Base-by-base conservation (phyloP, 23 tunicate species). In the Trididemnum miniatum region DNA sequence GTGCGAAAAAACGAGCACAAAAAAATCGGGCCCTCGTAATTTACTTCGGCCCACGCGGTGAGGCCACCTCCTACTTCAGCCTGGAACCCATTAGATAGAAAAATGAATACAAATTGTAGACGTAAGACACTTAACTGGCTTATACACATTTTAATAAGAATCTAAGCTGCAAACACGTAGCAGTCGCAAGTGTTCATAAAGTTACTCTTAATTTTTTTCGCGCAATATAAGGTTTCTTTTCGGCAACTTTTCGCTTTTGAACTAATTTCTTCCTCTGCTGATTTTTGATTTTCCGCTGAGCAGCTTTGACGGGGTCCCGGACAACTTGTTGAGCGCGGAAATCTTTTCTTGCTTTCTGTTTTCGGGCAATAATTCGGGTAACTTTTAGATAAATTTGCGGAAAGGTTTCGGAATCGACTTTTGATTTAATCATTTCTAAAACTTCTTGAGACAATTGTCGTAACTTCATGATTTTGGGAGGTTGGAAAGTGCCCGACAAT, bases 251-350 rank as follows among this genome's bases (percentile, higher is more conserved):
- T 37, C 89, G 69, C 39, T 90, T 90, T 20, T 85, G 33, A 32
- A 71, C 82, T 22, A 49, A 51, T 40, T 90, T 90, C 28, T 81
- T 84, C 37, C 71, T 65, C 12, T 80, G 75, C 7, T 91, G 84
- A 31, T 71, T 81, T 0, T 85, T 75, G 1, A 85, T 20, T 77
- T 91, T 91, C 30, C 40, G 25, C 23, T 76, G 28, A 1, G 90
- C 97, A 34, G 90, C 87, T 65, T 82, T 85, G 26, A 51, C 39
- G 1, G 97, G 97, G 52, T 91, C 65, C 29, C 80, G 65, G 0
- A 91, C 90, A 1, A 82, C 57, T 40, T 82, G 86, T 23, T 73
- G 87, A 34, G 83, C 97, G 40, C 44, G 65, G 31, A 65, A 60
- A n/a, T 82, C 51, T 54, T 91, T 91, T 31, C 97, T 38, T 60